These are phyloP conservation scores for Fissipunctia ypsillon DNA, from an alignment of 2,888 invertebrate species.

Conservation along the genomic window DNA sequence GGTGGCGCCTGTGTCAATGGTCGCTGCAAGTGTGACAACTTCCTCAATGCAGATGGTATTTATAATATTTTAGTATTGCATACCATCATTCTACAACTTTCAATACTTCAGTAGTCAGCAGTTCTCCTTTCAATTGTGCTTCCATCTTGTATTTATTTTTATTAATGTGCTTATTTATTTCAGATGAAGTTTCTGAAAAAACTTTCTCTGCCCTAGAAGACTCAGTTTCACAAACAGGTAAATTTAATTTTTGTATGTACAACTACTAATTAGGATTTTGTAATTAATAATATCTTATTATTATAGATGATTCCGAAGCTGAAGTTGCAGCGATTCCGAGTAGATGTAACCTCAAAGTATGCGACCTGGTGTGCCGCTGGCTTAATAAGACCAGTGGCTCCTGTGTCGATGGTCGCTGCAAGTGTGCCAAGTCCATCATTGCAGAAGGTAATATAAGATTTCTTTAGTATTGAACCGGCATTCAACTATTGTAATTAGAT, in stretches of 20 bases:
- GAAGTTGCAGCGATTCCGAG: neutral
- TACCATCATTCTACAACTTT: neutral
- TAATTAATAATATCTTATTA: neutral
- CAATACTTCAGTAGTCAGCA: neutral
- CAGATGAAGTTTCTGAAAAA: neutral
- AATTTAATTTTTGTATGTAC: neutral
- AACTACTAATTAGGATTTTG: neutral
- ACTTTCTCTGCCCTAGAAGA: neutral
- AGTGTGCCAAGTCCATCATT: conserved; percentile 9
- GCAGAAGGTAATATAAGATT: conserved; percentile 5
- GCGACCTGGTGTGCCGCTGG: conserved; percentile 25
- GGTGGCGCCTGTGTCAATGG: conserved; percentile 44
- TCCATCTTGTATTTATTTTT: neutral
- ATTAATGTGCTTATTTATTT: neutral
- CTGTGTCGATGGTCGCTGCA: conserved; percentile 45
- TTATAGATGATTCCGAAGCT: conserved; percentile 18
- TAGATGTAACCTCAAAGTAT: conserved; percentile 14
- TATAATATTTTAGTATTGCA: neutral
- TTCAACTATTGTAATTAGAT: neutral
- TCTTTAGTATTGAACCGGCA: neutral
- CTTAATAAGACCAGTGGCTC: conserved; percentile 11
- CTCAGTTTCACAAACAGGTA: neutral
- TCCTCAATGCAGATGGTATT: conserved; percentile 23
- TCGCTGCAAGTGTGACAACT: conserved; percentile 55
- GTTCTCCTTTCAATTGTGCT: neutral